Evolutionary conservation across 2,888 invertebrate genomes (phyloP), one percentile per base, ranked within the genome.

Genomic region (Drosophila flavopinicola): DNA sequence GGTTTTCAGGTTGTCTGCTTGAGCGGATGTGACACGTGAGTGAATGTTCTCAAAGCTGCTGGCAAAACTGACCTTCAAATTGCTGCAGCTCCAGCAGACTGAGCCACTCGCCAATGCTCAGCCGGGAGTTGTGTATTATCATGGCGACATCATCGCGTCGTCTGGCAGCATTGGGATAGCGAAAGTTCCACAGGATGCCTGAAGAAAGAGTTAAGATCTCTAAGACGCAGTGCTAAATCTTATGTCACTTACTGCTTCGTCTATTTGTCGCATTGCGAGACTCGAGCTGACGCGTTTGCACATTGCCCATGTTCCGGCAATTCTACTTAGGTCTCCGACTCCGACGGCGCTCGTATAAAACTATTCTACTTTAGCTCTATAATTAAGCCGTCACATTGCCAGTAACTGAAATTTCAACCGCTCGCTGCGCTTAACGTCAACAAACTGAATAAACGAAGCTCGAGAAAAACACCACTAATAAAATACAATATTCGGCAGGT

Each of bases 81-180:
- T 94, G 92, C 53, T 92, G 91, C 73, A 94, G 89, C 27, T 94
- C 93, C 42, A 94, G 90, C 25, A 93, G 91, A 63, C 92, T 92
- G 42, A 94, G 90, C 94, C 94, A 95, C 49, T 92, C 92, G 6
- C 78, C 69, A 45, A 93, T 92, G 65, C 93, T 93, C 71, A 93
- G 89, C 78, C 93, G 92, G 7, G 93, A 92, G 57, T 91, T 79
- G 73, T 88, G 74, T 0, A 89, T 85, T 61, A 88, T 88, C 65
- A 87, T 74, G 1, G 85, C 84, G 9, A 89, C 73, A 64, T 84
- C 78, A 35, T 89, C 88, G 75, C 91, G 85, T 6, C 85, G 71
- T 0, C 88, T 90, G 17, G 87, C 58, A 20, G 89, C 86, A 39
- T 90, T 75, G 0, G 82, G 86, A 78, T 92, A 92, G 25, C 92